A percentile compares a stretch with the other conserved stretches of the same genome.
phyloP scores from a whole-genome alignment of 2,888 invertebrate species.

The Sialis fuliginosa region DNA sequence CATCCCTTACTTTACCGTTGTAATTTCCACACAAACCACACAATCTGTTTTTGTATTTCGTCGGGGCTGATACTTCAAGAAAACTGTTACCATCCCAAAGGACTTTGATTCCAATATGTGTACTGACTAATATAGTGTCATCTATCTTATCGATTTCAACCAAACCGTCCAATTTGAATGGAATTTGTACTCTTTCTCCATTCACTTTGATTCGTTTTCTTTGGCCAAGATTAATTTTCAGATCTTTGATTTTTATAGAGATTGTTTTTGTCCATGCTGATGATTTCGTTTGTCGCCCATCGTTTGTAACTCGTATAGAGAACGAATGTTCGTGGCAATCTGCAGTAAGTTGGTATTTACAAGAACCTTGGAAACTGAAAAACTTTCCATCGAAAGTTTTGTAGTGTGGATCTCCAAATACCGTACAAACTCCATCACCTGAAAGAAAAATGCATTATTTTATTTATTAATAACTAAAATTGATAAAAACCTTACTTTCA shows the following conservation, averaged over 20 bases:
- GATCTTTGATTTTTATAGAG: conserved; percentile 53
- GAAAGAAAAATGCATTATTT: conserved; percentile 13
- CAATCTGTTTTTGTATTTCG: conserved; percentile 52
- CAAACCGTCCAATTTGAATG: conserved; percentile 37
- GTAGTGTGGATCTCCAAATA: conserved; percentile 91
- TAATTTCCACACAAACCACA: conserved; percentile 94
- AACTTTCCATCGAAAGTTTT: conserved; percentile 88
- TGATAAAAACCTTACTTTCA: conserved; percentile 38
- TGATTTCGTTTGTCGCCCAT: conserved; percentile 57
- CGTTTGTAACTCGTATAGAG: conserved; percentile 78
- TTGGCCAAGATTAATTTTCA: conserved; percentile 72
- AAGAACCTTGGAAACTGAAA: conserved; percentile 85
- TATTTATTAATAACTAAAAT: background rate
- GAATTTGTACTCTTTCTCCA: conserved; percentile 52
- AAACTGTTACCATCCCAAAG: conserved; percentile 91
- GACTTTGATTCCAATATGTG: conserved; percentile 62
- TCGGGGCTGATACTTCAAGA: conserved; percentile 65
- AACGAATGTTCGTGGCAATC: conserved; percentile 68
- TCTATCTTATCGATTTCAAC: conserved; percentile 45
- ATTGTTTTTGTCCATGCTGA: conserved; percentile 89
- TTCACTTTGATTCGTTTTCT: conserved; percentile 75
- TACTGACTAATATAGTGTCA: conserved; percentile 46
- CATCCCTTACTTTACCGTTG: conserved; percentile 73
- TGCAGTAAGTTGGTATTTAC: conserved; percentile 75
- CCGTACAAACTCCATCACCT: conserved; percentile 80